Percentiles rank a stretch among this genome's conserved stretches.
Evolutionary conservation across 2,888 invertebrate genomes (phyloP).

Genomic region (Nemotelus nigrinus): DNA sequence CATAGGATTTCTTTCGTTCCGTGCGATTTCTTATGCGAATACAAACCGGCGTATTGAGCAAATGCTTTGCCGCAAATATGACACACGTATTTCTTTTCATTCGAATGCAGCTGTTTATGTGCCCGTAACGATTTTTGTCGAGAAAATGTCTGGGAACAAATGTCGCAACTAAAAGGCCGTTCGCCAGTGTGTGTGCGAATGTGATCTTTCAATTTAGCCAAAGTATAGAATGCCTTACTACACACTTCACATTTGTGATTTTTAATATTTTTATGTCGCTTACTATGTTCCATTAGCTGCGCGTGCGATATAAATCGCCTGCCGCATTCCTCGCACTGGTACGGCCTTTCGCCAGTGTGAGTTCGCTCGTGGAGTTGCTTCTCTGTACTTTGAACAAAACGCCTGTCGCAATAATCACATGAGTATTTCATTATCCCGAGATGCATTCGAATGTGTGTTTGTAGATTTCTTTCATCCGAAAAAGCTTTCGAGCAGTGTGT

Average conservation of each 20-base stretch:
- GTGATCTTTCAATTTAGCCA: neutral
- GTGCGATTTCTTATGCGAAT: constrained; percentile 25
- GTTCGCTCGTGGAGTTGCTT: neutral
- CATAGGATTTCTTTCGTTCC: neutral
- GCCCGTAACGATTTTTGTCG: neutral
- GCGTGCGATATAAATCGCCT: neutral
- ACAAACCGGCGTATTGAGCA: constrained; percentile 13
- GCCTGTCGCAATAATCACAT: constrained; percentile 9
- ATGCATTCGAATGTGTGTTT: neutral
- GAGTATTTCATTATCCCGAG: neutral
- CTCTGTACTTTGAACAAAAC: neutral
- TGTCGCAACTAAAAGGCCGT: neutral
- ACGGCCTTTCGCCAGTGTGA: neutral
- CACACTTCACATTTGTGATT: neutral
- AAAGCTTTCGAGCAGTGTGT: constrained; percentile 5
- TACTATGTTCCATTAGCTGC: neutral
- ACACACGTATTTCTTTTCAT: constrained; percentile 56
- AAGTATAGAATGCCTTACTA: too few relatives aligned
- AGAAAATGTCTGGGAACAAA: constrained; percentile 12
- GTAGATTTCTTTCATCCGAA: neutral
- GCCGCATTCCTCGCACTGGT: constrained; percentile 15
- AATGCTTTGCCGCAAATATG: constrained; percentile 52
- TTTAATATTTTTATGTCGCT: neutral
- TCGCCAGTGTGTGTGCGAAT: neutral
- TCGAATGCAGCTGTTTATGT: constrained; percentile 4